Base-by-base conservation (phyloP, 2,113 vertebrate genomes). In the Rhinolophus sinicus region DNA sequence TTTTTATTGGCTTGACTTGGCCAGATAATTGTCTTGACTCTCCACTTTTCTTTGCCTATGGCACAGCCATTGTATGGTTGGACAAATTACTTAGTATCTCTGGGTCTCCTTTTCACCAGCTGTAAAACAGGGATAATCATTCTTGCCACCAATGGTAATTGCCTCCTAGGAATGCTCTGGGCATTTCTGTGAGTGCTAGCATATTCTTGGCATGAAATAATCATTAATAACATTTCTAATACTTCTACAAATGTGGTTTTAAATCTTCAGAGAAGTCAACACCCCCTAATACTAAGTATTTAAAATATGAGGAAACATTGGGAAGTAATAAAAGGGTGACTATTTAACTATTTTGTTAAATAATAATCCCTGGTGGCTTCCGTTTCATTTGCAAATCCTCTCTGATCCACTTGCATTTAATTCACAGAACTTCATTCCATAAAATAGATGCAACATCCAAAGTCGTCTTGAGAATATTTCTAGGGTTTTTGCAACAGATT, bases 181-280 rank as follows among this genome's bases (percentile, higher is more conserved):
- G 2, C 30, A 81, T 83, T 86, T 69, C 7, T 89, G 56, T 95
- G 88, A 97, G 56, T 76, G 52, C 70, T 93, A 88, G 70, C 64
- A 96, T 87, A 95, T 95, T 93, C 80, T 90, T 95, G 64, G 69
- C 93, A 81, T 72, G 40, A 81, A 94, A 90, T 93, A n/a, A 88
- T 94, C 50, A 80, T 96, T 94, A 95, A 67, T 93, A 70, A 56
- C 38, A 54, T 89, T 67, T 65, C 85, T 88, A 92, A 92, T 88
- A 88, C 44, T 54, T 93, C 33, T 84, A 21, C 47, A 95, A 87
- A 73, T 44, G 30, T 89, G 33, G 60, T 95, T 94, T 2, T 9
- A 89, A 47, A 94, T 92, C 62, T 70, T 97, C 44, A 62, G 67
- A 52, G 86, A 95, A 52, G 24, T 82, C 78, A 92, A 75, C 56